Percentiles rank a stretch among this genome's conserved stretches.
Evolutionary conservation across 2,113 vertebrate genomes (phyloP).

Genomic region (Laticauda laticaudata): DNA sequence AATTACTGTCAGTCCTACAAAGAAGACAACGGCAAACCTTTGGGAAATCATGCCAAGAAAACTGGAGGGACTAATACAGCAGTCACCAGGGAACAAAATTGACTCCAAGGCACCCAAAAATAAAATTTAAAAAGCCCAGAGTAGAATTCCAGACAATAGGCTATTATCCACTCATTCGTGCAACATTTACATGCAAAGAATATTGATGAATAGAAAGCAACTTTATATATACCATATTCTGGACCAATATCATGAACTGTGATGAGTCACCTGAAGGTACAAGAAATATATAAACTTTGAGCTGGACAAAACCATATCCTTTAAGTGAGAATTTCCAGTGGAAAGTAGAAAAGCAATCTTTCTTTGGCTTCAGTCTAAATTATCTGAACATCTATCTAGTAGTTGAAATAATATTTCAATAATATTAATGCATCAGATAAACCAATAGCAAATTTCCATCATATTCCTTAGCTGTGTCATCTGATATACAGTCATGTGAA

Average conservation of each 20-base stretch:
- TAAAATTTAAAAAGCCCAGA: not conserved
- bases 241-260: not conserved
- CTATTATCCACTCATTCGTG: not conserved
- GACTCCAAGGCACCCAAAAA: not conserved
- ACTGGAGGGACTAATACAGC: not conserved
- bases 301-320: not conserved
- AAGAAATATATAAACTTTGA: not conserved
- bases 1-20: not conserved
- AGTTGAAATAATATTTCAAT: not conserved
- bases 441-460: not conserved
- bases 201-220: not conserved
- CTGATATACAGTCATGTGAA: not conserved
- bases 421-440: not conserved
- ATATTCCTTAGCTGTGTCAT: not conserved
- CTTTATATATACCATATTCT: not conserved
- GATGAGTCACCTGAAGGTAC: not conserved
- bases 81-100: not conserved
- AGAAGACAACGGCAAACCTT: not conserved
- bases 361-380: not conserved
- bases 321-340: not conserved
- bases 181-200: not conserved
- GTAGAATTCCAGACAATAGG: not conserved
- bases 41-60: not conserved
- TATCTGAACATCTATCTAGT: not conserved
- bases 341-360: not conserved